phyloP scores from a whole-genome alignment of 2,113 vertebrate species.

The Hystrix cristata region DNA sequence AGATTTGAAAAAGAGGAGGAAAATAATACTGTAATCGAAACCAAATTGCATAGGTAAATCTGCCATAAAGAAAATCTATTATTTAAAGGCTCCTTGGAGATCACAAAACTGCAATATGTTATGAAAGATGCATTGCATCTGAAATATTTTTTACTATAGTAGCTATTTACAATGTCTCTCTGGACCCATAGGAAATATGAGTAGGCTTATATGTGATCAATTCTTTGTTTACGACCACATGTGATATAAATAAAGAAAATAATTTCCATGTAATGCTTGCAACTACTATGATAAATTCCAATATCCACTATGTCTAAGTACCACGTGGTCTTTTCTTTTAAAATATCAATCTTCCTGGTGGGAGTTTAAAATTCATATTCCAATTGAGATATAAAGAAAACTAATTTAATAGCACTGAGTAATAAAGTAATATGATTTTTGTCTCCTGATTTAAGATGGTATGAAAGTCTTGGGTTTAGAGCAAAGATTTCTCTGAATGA shows the following conservation, averaged over 20 bases:
- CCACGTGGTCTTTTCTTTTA: background rate
- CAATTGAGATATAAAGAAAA: background rate
- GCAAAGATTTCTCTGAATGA: background rate
- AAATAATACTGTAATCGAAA: slow-evolving; percentile 67
- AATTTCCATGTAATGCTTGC: slow-evolving; percentile 33
- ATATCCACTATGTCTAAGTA: background rate
- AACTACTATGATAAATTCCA: slow-evolving; percentile 51
- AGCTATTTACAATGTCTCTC: slow-evolving; percentile 46
- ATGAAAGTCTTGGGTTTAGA: background rate
- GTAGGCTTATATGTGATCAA: slow-evolving; percentile 32
- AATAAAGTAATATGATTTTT: slow-evolving; percentile 32
- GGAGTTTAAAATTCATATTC: slow-evolving; percentile 44
- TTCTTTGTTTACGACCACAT: slow-evolving; percentile 69
- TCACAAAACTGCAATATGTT: slow-evolving; percentile 59
- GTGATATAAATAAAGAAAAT: slow-evolving; percentile 63
- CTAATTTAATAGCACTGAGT: slow-evolving; percentile 31
- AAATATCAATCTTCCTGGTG: slow-evolving; percentile 1
- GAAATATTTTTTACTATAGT: slow-evolving; percentile 7
- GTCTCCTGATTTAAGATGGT: background rate
- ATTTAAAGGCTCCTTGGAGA: slow-evolving; percentile 77
- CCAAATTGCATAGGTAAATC: slow-evolving; percentile 65
- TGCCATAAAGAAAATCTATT: slow-evolving; percentile 77
- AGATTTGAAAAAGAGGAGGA: slow-evolving; percentile 42
- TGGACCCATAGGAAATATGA: slow-evolving; percentile 52
- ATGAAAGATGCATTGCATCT: slow-evolving; percentile 53